Evolutionary conservation across 2,113 vertebrate genomes (phyloP).

Genomic region (Eulemur macaco): DNA sequence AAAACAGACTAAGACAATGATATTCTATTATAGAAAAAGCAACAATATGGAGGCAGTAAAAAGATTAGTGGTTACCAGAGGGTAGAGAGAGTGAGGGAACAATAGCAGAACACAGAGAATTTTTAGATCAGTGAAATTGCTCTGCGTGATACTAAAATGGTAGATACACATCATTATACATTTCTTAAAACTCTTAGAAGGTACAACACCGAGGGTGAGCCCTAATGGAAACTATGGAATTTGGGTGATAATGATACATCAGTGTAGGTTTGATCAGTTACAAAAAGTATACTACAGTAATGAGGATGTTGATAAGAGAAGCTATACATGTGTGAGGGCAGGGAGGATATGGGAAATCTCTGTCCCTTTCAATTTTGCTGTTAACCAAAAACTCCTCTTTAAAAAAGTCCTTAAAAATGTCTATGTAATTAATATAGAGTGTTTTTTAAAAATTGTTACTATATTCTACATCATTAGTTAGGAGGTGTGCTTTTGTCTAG

Average conservation of each 20-base stretch:
- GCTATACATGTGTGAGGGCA: background rate
- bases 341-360: background rate
- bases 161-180: background rate
- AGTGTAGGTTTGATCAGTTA: background rate
- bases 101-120: background rate
- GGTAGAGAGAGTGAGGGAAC: background rate
- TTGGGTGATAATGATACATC: background rate
- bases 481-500: background rate
- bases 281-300: background rate
- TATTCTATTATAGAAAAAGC: background rate
- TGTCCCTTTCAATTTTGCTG: background rate
- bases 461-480: background rate
- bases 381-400: background rate
- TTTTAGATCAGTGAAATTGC: background rate
- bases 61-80: background rate
- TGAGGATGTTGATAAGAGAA: background rate
- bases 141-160: too few relatives aligned
- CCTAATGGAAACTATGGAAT: background rate
- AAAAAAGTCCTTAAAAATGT: background rate
- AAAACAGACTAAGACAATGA: background rate
- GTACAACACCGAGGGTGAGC: background rate
- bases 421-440: background rate
- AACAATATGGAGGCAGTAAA: background rate
- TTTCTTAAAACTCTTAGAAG: background rate
- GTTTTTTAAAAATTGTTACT: background rate